These are phyloP conservation scores for Brachynemurus nebulosus DNA, from an alignment of 2,888 invertebrate genomes.

Conservation along the genomic window DNA sequence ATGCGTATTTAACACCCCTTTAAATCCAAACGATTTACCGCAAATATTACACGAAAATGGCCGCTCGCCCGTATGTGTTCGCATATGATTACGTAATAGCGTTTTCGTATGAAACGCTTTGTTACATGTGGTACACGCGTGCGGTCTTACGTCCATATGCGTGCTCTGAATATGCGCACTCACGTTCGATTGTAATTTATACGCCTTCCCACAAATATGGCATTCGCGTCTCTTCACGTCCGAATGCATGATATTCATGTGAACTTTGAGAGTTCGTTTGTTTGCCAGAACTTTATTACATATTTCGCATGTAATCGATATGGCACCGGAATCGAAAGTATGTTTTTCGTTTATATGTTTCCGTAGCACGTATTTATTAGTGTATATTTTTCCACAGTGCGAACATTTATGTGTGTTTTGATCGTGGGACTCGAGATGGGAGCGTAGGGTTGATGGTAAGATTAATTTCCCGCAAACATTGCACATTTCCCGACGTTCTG, in stretches of 20 bases:
- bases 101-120: not conserved
- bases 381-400: not conserved
- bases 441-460: not conserved
- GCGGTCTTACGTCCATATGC: conserved; percentile 1
- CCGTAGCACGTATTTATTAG: not conserved
- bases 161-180: not conserved
- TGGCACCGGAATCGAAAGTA: not conserved
- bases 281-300: not conserved
- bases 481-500: not conserved
- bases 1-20: not conserved
- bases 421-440: not conserved
- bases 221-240: not conserved
- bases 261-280: not conserved
- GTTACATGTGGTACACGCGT: not conserved
- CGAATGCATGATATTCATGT: not conserved
- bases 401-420: not conserved
- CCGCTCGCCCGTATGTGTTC: conserved; percentile 4
- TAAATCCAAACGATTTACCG: not conserved
- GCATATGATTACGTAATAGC: conserved; percentile 3
- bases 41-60: not conserved
- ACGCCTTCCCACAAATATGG: not conserved
- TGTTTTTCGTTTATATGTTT: not conserved
- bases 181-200: not conserved
- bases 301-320: not conserved
- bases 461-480: conserved; percentile 1